Conservation (phyloP, 30 jellyfish, hydroid and myxozoan genomes). For the Aurelia aurita region DNA sequence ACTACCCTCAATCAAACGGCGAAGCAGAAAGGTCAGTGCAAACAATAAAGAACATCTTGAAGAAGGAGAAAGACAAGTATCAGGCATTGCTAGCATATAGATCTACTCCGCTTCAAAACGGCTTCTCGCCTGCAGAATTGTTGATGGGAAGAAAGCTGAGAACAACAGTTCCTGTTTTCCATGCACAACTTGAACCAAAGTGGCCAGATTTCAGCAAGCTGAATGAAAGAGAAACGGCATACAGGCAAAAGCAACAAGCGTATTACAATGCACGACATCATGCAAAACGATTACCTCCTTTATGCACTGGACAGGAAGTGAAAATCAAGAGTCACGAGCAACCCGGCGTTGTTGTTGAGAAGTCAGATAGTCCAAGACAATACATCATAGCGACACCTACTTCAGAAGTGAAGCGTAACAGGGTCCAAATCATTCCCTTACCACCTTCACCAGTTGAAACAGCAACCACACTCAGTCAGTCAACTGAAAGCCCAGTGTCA, state of each 20-base stretch:
- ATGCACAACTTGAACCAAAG: slow-evolving; percentile 38
- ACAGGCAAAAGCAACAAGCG: slow-evolving; percentile 37
- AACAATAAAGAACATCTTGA: slow-evolving; percentile 47
- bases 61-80: slow-evolving; percentile 44
- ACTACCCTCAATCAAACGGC: slow-evolving; percentile 35
- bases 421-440: slow-evolving; percentile 35
- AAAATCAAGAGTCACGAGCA: slow-evolving; percentile 36
- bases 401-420: too few species aligned
- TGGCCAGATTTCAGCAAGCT: slow-evolving; percentile 40
- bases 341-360: slow-evolving; percentile 51
- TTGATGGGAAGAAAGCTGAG: slow-evolving; percentile 64
- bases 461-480: neutral
- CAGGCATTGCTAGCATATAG: slow-evolving; percentile 57
- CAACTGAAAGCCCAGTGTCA: too few species aligned
- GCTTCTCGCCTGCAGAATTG: slow-evolving; percentile 57
- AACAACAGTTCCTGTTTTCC: slow-evolving; percentile 60
- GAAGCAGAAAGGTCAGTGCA: slow-evolving; percentile 48
- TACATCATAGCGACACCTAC: slow-evolving; percentile 27
- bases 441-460: slow-evolving; percentile 11
- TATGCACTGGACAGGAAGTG: slow-evolving; percentile 38
- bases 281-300: too few species aligned
- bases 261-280: too few species aligned
- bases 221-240: slow-evolving; percentile 21
- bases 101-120: slow-evolving; percentile 57
- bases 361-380: slow-evolving; percentile 17